phyloP scores from a whole-genome alignment of 1,140 invertebrate species.

The Apis laboriosa region DNA sequence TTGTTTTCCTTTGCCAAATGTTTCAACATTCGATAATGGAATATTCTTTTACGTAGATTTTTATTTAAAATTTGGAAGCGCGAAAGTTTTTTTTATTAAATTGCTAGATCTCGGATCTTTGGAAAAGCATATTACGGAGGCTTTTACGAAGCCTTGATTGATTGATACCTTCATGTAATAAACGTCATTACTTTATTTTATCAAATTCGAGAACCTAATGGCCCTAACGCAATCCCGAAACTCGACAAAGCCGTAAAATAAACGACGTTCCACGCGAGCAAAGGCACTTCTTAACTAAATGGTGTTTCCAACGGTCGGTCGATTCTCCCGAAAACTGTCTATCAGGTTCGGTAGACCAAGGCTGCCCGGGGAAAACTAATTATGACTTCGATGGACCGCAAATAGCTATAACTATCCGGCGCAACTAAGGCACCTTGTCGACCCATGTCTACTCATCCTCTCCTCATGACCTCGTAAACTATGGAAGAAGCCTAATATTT shows the following conservation, averaged over 20 bases:
- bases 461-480: slow-evolving; percentile 32
- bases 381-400: slow-evolving; percentile 70
- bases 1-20: too few species aligned
- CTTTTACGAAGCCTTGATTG: not conserved
- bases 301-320: slow-evolving; percentile 46
- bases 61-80: too few species aligned
- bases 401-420: slow-evolving; percentile 67
- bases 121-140: too few species aligned
- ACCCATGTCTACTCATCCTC: slow-evolving; percentile 39
- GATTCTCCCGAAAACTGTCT: slow-evolving; percentile 59
- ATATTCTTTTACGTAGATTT: too few species aligned
- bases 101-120: too few species aligned
- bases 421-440: slow-evolving; percentile 47
- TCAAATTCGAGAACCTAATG: slow-evolving; percentile 56
- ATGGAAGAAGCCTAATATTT: slow-evolving; percentile 26
- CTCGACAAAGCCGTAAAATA: slow-evolving; percentile 67
- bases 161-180: too few species aligned
- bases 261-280: slow-evolving; percentile 32
- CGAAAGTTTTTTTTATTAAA: too few species aligned
- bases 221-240: slow-evolving; percentile 62
- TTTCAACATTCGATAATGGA: too few species aligned
- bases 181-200: not conserved
- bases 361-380: slow-evolving; percentile 70
- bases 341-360: slow-evolving; percentile 56
- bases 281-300: slow-evolving; percentile 50